A percentile compares a stretch with the other conserved stretches of the same genome.
Conservation (phyloP, 2,797 vertebrate genomes). For the Vespertilio murinus region DNA sequence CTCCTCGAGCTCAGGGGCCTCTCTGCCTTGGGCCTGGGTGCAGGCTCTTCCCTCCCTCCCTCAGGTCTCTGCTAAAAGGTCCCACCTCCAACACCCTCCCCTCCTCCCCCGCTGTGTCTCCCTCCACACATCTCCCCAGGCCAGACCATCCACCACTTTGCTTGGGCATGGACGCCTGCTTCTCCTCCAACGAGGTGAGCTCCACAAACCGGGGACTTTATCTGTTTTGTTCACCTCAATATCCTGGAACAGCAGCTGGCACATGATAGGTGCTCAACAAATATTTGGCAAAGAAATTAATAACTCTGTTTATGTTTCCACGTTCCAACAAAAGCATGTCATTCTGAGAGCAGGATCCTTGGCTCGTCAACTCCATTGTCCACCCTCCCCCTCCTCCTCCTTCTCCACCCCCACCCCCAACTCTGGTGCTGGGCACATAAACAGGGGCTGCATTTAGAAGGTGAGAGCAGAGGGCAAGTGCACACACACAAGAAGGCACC, state of each 20-base stretch:
- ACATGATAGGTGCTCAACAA: background rate
- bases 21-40: background rate
- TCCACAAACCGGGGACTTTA: background rate
- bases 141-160: background rate
- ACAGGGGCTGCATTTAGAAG: background rate
- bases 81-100: background rate
- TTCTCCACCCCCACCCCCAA: background rate
- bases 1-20: background rate
- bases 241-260: background rate
- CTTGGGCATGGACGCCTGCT: background rate
- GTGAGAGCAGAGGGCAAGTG: background rate
- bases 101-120: background rate
- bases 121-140: background rate
- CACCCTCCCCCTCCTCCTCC: too few relatives aligned
- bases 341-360: background rate
- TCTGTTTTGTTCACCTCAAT: background rate
- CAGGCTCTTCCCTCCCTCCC: background rate
- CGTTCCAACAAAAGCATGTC: background rate
- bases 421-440: background rate
- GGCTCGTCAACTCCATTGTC: background rate
- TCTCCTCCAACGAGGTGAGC: background rate
- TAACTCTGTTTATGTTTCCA: background rate
- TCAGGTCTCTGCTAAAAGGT: background rate
- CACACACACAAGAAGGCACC: fast-evolving
- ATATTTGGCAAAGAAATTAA: background rate